These are phyloP conservation scores for Cervus canadensis DNA, from an alignment of 2,113 vertebrate species.

Conservation along the genomic window DNA sequence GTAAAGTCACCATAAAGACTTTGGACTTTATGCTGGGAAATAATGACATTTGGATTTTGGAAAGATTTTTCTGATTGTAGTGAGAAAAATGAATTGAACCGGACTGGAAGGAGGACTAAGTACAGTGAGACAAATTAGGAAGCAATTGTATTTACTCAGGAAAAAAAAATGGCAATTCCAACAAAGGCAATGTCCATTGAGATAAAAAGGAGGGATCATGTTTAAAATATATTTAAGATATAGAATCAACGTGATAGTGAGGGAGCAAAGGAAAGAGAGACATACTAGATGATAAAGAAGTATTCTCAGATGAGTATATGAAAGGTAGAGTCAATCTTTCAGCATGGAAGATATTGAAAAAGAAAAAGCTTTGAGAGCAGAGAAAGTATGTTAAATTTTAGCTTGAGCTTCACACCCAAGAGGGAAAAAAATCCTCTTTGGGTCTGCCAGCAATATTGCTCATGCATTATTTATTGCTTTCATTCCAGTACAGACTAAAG, in stretches of 20 bases:
- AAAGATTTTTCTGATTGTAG: not conserved
- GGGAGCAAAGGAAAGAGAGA: not conserved
- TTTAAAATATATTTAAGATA: slow-evolving; percentile 13
- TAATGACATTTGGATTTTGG: not conserved
- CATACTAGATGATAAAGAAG: not conserved
- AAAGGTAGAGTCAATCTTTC: slow-evolving; percentile 27
- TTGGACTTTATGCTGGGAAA: not conserved
- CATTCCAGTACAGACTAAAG: not conserved
- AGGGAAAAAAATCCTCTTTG: not conserved
- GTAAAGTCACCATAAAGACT: not conserved
- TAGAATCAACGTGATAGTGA: not conserved
- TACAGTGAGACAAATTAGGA: not conserved
- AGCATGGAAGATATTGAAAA: not conserved
- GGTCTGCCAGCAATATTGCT: not conserved
- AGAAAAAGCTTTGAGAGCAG: slow-evolving; percentile 24
- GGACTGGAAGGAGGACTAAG: not conserved
- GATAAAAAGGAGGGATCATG: not conserved
- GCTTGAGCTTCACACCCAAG: not conserved
- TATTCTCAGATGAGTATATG: not conserved
- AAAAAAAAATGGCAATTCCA: not conserved
- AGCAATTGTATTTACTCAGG: slow-evolving; percentile 1
- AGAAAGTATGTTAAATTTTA: slow-evolving; percentile 28
- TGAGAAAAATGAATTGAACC: not conserved
- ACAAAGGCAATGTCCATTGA: not conserved
- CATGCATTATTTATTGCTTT: slow-evolving; percentile 48